Evolutionary conservation across 2,888 invertebrate genomes (phyloP), one percentile per base, ranked within the genome.

Genomic region (Eupeodes latifasciatus): DNA sequence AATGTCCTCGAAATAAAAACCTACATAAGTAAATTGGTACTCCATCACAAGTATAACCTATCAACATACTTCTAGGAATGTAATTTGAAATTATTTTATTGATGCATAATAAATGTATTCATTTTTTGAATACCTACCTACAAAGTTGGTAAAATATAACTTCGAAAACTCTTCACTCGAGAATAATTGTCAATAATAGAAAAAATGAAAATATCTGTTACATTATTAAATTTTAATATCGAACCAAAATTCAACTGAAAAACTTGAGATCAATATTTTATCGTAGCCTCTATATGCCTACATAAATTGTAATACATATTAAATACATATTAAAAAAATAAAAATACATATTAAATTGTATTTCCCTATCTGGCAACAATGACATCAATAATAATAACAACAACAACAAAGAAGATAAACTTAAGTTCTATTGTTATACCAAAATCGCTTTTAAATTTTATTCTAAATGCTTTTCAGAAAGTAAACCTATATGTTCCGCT

Each of bases 361-460:
- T 66, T 66, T 66, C 49, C 66, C 14, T 49, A 49, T 49, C 27
- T 64, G 44, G 11, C 10, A 44, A 16, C 11, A 40, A 62, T 6
- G 14, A 51, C 51, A 51, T 14, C 12, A 14, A 51, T 1, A 51
- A 61, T n/a, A 4, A 61, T 40, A 51, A 51, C 12, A 14, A 51
- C 12, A 51, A 61, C 36, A 4, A 61, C 36, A 61, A 19, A 66
- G 9, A 66, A 36, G 57, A 71, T 71, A 44, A 72, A 44, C 72
- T n/a, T 27, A 11, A 72, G 27, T 11, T 47, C 53, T 53, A 71
- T 83, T 86, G 79, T 87, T 79, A 27, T 27, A 72, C 67, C 49
- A 66, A 59, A 87, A 84, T 84, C 87, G 84, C 72, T 84, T 87
- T 84, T 83, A n/a, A 66, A 87, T 75, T 86, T 75, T 51, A 51